Conservation (phyloP, 2,797 vertebrate genomes). For the Lerista edwardsae region DNA sequence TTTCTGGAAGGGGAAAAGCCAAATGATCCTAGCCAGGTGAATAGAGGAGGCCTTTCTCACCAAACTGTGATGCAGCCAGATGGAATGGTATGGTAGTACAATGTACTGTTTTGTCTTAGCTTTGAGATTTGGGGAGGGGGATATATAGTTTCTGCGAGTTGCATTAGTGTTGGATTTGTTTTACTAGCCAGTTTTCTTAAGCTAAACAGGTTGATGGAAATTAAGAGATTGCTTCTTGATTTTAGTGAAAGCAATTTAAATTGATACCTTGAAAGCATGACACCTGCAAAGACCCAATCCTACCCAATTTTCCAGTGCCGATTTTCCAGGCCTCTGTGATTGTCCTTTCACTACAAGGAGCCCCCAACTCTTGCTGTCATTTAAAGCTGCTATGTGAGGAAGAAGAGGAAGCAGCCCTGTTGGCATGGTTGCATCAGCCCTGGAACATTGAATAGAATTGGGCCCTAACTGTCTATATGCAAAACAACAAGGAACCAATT, state of each 20-base stretch:
- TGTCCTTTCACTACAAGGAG: too few species aligned
- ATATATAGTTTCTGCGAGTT: background rate
- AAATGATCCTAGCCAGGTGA: background rate
- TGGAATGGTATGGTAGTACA: background rate
- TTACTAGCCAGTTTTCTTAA: background rate
- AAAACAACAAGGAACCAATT: too few species aligned
- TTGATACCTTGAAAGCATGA: background rate
- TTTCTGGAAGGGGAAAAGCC: background rate
- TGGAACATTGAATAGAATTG: too few species aligned
- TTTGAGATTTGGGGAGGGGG: background rate
- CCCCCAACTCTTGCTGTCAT: too few species aligned
- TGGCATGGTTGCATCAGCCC: too few species aligned
- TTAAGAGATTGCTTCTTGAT: background rate
- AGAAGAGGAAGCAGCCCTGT: too few species aligned
- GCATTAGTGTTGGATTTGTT: background rate
- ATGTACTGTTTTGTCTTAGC: background rate
- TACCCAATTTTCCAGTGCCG: too few species aligned
- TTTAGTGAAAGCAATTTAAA: background rate
- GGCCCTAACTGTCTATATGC: too few species aligned
- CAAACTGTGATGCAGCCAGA: background rate
- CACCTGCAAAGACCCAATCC: too few species aligned
- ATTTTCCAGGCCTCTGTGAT: too few species aligned
- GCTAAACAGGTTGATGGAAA: background rate
- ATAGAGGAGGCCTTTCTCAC: background rate
- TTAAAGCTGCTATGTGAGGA: too few species aligned